Base-by-base conservation (phyloP, 2,888 invertebrate species). In the Metopia argyrocephala region DNA sequence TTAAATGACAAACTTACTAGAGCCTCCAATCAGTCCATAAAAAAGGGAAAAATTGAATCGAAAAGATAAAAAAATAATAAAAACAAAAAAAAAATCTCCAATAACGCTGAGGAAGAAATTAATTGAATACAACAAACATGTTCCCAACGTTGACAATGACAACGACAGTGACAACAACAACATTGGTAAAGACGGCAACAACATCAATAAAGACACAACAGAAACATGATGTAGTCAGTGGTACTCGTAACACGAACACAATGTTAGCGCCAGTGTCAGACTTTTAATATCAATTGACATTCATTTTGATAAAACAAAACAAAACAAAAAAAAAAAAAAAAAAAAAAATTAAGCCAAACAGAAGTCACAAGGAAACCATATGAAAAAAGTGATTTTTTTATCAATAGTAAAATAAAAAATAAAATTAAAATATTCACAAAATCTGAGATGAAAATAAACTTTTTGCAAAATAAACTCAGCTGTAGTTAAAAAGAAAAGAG, bases 251-350 rank as follows among this genome's bases (percentile, higher is more conserved):
- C 66, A 71, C 71, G 71, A 80, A 65, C 76, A 71, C 31, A 73
- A 81, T 78, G 70, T 81, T 81, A 81, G 81, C 81, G 81, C 81
- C 81, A 81, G 62, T 81, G 81, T 81, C 81, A 81, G 74, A 66
- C 81, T 68, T 70, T 50, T 73, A 66, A 56, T 78, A 75, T 74
- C 70, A 81, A 78, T 81, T 81, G 81, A 75, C 78, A 78, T 74
- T 70, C 65, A 78, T 75, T 81, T 78, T 65, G 74, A 81, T 74
- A 61, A 76, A 50, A 74, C 57, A 59, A 28, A 50, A 23, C 20
- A 18, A 52, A 70, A 28, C 31, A 54, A 25, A 18, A 71, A 50
- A 31, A 2, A 57, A 15, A 27, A n/a, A 38, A 31, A 57, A 56
- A 9, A 21, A 28, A 54, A 38, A 20, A 57, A 31, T 15, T 38